These are phyloP conservation scores for Phasia obesa DNA, from an alignment of 2,888 invertebrate species.

Conservation along the genomic window DNA sequence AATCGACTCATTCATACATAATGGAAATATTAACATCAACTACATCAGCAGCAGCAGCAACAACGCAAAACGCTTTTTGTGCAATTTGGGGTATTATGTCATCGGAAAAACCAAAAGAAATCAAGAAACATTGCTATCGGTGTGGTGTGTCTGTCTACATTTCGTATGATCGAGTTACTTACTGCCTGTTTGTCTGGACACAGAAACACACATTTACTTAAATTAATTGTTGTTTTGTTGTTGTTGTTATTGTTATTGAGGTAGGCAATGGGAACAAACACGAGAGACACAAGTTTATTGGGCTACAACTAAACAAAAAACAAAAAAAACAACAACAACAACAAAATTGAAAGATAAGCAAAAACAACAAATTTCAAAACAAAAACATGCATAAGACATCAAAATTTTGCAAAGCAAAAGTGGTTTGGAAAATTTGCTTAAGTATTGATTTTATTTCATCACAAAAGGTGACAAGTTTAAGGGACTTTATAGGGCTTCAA, in stretches of 20 bases:
- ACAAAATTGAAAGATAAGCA: slow-evolving; percentile 1
- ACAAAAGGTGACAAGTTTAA: not conserved
- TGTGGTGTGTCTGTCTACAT: slow-evolving; percentile 28
- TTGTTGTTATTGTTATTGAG: no score
- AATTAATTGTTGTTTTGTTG: not conserved
- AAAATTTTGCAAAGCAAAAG: slow-evolving; percentile 31
- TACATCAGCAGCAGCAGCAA: slow-evolving; percentile 15
- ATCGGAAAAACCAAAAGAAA: slow-evolving; percentile 66
- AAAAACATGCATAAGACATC: not conserved
- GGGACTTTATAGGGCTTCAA: slow-evolving; percentile 36
- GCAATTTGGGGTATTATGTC: slow-evolving; percentile 70
- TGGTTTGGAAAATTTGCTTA: slow-evolving; percentile 10
- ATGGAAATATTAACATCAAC: slow-evolving; percentile 14
- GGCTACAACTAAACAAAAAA: slow-evolving; percentile 33
- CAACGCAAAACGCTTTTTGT: slow-evolving; percentile 43
- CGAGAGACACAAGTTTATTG: slow-evolving; percentile 59
- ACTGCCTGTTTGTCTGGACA: slow-evolving; percentile 37
- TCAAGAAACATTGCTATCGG: slow-evolving; percentile 28
- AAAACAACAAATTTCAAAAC: slow-evolving; percentile 37
- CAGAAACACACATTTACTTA: slow-evolving; percentile 36
- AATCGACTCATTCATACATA: slow-evolving; percentile 4
- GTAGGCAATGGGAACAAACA: slow-evolving; percentile 71
- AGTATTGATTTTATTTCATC: slow-evolving; percentile 32
- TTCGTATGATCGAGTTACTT: not conserved
- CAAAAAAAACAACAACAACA: not conserved